Percentiles rank a stretch among this genome's conserved stretches.
These are phyloP conservation scores for Cavia porcellus DNA, from an alignment of 2,113 vertebrate genomes.

Conservation along the genomic window DNA sequence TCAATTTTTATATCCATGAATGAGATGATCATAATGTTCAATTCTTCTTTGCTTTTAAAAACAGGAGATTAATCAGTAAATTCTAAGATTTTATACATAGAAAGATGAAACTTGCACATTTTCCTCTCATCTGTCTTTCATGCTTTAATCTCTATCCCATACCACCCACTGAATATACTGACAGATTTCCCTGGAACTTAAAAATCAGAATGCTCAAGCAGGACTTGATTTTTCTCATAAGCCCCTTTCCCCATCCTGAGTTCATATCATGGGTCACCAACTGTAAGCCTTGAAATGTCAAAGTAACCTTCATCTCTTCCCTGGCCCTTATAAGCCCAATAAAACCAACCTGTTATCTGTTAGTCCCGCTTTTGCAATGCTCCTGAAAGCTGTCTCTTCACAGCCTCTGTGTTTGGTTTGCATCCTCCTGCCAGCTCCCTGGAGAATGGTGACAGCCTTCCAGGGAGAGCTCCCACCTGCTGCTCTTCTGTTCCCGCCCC, in stretches of 20 bases:
- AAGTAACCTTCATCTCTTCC: background rate
- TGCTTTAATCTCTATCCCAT: no score
- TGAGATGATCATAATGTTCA: background rate
- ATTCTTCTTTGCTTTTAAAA: background rate
- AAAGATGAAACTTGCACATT: background rate
- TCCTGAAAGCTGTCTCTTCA: background rate
- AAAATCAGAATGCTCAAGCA: background rate
- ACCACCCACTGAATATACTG: background rate
- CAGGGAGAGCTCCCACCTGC: background rate
- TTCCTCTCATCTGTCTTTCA: no score
- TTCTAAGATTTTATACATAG: background rate
- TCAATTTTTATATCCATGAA: background rate
- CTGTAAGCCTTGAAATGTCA: background rate
- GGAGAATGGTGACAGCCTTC: background rate
- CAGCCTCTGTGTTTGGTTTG: background rate
- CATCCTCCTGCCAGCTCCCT: background rate
- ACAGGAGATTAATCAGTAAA: background rate
- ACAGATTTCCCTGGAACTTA: accelerated
- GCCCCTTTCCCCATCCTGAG: no score
- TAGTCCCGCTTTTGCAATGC: background rate
- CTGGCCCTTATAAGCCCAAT: no score
- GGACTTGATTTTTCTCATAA: no score
- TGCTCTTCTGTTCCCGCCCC: background rate
- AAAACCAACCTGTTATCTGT: background rate
- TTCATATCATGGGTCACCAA: background rate